These are phyloP conservation scores for Propithecus perrieri DNA, from an alignment of 2,797 vertebrate genomes.

Conservation along the genomic window DNA sequence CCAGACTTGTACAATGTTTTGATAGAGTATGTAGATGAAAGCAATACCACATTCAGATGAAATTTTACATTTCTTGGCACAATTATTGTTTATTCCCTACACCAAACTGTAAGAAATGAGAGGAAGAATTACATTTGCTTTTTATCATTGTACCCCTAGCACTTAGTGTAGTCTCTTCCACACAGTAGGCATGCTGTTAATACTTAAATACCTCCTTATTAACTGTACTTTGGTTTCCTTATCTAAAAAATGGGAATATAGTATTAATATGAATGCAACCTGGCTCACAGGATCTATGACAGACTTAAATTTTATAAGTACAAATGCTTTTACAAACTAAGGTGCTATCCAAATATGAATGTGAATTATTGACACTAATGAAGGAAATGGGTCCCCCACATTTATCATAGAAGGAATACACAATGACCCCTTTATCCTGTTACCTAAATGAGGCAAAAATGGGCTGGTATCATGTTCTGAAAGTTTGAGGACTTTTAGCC, in stretches of 20 bases:
- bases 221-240: neutral
- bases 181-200: neutral
- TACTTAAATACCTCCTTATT: neutral
- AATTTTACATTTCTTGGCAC: neutral
- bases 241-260: slow-evolving; percentile 16
- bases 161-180: neutral
- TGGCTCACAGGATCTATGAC: neutral
- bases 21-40: slow-evolving; percentile 20
- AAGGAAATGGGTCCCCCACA: neutral
- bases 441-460: slow-evolving; percentile 2
- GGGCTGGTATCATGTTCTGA: neutral
- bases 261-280: neutral
- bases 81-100: neutral
- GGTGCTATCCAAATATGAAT: neutral
- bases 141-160: neutral
- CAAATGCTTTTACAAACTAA: slow-evolving; percentile 8
- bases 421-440: neutral
- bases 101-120: neutral
- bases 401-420: neutral
- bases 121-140: neutral
- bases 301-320: neutral
- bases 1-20: neutral
- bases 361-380: neutral
- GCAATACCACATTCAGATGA: neutral
- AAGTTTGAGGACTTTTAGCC: neutral